phyloP scores from a whole-genome alignment of 2,113 vertebrate species.

The Cyprinus carpio region DNA sequence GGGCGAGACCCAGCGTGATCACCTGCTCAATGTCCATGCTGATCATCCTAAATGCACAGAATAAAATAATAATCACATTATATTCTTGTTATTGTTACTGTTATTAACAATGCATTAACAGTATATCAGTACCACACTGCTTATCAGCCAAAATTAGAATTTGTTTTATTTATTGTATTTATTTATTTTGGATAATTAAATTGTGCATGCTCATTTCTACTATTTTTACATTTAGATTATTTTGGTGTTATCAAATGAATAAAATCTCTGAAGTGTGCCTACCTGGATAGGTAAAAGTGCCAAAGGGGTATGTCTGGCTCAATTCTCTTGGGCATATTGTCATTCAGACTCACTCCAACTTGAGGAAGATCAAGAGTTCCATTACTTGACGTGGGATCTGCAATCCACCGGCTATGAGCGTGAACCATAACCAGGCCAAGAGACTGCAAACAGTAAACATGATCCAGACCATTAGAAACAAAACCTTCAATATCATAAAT shows the following conservation, averaged over 20 bases:
- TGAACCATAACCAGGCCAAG: conserved; percentile 96
- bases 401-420: conserved; percentile 95
- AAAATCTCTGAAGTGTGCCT: conserved; percentile 61
- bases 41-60: conserved; percentile 79
- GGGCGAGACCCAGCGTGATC: conserved; percentile 88
- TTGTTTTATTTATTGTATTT: too few species aligned
- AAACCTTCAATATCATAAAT: not conserved
- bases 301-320: conserved; percentile 89
- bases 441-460: conserved; percentile 73
- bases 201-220: too few species aligned
- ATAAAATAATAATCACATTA: not conserved
- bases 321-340: conserved; percentile 86
- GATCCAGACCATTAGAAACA: not conserved
- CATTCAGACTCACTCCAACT: conserved; percentile 77
- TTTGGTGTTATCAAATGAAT: not conserved
- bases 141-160: not conserved
- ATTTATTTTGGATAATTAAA: too few species aligned
- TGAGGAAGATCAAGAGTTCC: conserved; percentile 72
- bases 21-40: conserved; percentile 95
- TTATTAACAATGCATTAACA: conserved; percentile 3
- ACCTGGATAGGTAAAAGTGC: conserved; percentile 95
- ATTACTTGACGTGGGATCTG: conserved; percentile 84
- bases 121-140: not conserved
- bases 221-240: too few species aligned
- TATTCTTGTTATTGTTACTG: not conserved